Evolutionary conservation across 2,797 vertebrate species (phyloP).

Genomic region (Mormyrops boulengeri): DNA sequence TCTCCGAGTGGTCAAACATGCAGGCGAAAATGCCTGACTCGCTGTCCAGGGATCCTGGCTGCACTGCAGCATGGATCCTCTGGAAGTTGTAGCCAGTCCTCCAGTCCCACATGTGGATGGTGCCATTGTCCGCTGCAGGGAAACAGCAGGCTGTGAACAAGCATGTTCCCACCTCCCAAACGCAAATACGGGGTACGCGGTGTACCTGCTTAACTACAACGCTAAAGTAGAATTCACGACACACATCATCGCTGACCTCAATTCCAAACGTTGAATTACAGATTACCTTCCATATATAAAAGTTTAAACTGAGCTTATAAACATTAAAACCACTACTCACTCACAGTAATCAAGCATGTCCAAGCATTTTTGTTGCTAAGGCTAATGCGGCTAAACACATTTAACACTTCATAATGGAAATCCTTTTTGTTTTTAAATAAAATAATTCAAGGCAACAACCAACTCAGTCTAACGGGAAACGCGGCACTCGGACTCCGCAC

Average conservation of each 20-base stretch:
- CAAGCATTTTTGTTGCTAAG: not conserved
- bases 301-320: not conserved
- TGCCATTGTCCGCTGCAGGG: slow-evolving; percentile 86
- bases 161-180: not conserved
- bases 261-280: not conserved
- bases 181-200: not conserved
- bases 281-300: not conserved
- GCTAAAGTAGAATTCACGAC: not conserved
- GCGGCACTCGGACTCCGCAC: not conserved
- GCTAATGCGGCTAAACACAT: not conserved
- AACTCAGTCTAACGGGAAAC: not conserved
- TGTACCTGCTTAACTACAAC: not conserved
- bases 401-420: not conserved
- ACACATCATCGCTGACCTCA: not conserved
- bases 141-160: not conserved
- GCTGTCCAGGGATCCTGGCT: slow-evolving; percentile 94
- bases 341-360: not conserved
- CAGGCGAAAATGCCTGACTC: slow-evolving; percentile 97
- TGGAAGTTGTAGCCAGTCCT: slow-evolving; percentile 98
- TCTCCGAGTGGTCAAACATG: slow-evolving; percentile 88
- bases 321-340: not conserved
- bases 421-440: not conserved
- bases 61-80: slow-evolving; percentile 91
- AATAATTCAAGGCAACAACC: not conserved
- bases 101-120: slow-evolving; percentile 99